These are phyloP conservation scores for Synanthedon formicaeformis DNA, from an alignment of 2,888 invertebrate species.

Conservation along the genomic window DNA sequence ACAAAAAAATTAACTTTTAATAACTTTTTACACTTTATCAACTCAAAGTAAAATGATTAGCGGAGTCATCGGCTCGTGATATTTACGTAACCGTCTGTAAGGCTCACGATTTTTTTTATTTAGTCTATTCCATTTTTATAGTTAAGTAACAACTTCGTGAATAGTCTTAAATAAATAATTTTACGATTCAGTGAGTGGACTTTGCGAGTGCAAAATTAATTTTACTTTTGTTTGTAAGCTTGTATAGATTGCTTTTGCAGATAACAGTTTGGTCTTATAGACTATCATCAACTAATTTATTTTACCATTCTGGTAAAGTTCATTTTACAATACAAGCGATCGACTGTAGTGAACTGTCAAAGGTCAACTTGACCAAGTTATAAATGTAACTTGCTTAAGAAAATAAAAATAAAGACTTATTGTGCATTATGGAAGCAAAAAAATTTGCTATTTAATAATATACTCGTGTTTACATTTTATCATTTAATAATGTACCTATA, in stretches of 20 bases:
- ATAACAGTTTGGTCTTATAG: not conserved
- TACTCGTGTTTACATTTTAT: no score
- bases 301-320: no score
- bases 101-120: conserved; percentile 26
- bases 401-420: no score
- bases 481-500: no score
- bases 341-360: no score
- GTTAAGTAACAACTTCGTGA: conserved; percentile 19
- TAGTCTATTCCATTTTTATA: conserved; percentile 22
- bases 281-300: no score
- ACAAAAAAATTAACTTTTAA: no score
- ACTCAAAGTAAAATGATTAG: conserved; percentile 4
- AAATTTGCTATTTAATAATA: no score
- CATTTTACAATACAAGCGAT: no score
- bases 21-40: not conserved
- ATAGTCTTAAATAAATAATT: not conserved
- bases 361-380: no score
- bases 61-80: conserved; percentile 20
- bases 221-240: not conserved
- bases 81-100: conserved; percentile 35
- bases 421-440: no score
- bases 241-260: not conserved
- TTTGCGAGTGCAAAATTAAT: not conserved
- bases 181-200: not conserved
- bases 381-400: no score